Evolutionary conservation across 2,888 invertebrate genomes (phyloP), one percentile per base, ranked within the genome.

Genomic region (Crocallis elinguaria): DNA sequence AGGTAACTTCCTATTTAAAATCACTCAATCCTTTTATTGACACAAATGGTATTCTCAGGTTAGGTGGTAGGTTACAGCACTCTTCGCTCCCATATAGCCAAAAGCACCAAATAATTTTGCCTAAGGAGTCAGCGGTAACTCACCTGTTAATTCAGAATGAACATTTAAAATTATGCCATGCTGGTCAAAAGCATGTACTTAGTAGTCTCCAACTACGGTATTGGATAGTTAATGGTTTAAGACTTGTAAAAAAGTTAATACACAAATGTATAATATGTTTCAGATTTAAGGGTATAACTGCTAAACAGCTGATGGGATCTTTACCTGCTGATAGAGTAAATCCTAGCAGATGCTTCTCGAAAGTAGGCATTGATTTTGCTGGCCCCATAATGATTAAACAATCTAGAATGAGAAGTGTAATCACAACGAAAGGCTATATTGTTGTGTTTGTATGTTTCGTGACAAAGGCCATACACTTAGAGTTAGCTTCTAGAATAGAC

Each of bases 261-360:
- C 44, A 59, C 17, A 60, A 60, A 46, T 67, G 64, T 50, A 6
- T 60, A 5, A 48, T 16, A 3, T 64, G 67, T 57, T 60, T 55
- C 21, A 61, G 57, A 37, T 33, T 59, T 1, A 64, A 59, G 13
- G 60, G 55, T 0, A 16, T 21, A 4, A 21, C 49, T 12, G 37
- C 51, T 6, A 51, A 51, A 6, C 62, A 64, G 38, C 42, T 64
- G 7, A 64, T 64, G 60, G 64, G 60, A 2, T 45, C 36, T 3
- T 17, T 36, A 32, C 45, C 12, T 11, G 44, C 14, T 16, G 57
- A 12, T 39, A 27, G 51, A 56, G 1, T 58, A 63, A 6, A 63
- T 62, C 30, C 64, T 55, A 11, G 51, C 53, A n/a, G n/a, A n/a
- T n/a, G n/a, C n/a, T n/a, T n/a, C n/a, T n/a, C n/a, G n/a, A n/a